Base-by-base conservation (phyloP, 2,113 vertebrate species). In the Oncorhynchus clarkii region DNA sequence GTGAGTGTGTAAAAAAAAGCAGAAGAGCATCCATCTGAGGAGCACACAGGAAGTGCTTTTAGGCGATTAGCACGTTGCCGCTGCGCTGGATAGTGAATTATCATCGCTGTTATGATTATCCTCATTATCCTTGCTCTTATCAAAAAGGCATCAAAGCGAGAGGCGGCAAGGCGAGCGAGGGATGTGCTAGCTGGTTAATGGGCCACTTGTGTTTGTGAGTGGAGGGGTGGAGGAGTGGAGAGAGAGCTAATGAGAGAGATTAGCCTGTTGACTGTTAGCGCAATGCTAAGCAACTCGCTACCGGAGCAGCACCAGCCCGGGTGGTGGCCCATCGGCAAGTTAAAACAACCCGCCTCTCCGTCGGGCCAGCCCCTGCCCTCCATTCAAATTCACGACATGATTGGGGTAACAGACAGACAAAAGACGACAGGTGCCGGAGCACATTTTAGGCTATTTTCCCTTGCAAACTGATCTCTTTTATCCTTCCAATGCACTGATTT, bases 381-480 rank as follows among this genome's bases (percentile, higher is more conserved):
- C 51, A 88, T 45, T 45, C 9, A 45, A 45, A 45, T 45, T 91
- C 88, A 91, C 89, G 51, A 54, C 5, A 54, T 11, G 39, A 45
- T 45, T 45, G 88, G 86, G 88, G 84, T 87, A 90, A 89, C 85
- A 88, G 88, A 77, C 84, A 87, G 39, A 45, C 39, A 45, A 78
- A 31, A 75, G 67, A 90, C 84, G 83, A 87, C 89, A 92, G 90
- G 92, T 92, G 90, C 90, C 86, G 84, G 77, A 75, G 85, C 83
- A 88, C 84, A 83, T 7, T 7, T 51, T 51, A 54, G 51, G 4
- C 14, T 18, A 69, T 62, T 31, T 13, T 68, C 77, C 78, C 84
- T 39, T 39, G 83, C 89, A 89, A 89, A 78, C 5, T 85, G 39
- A 9, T 11, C 8, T 45, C 39, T 88, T 45, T 45, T 45, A 91